Conservation (phyloP, 2,888 invertebrate species). For the Drosophila aldrichi region DNA sequence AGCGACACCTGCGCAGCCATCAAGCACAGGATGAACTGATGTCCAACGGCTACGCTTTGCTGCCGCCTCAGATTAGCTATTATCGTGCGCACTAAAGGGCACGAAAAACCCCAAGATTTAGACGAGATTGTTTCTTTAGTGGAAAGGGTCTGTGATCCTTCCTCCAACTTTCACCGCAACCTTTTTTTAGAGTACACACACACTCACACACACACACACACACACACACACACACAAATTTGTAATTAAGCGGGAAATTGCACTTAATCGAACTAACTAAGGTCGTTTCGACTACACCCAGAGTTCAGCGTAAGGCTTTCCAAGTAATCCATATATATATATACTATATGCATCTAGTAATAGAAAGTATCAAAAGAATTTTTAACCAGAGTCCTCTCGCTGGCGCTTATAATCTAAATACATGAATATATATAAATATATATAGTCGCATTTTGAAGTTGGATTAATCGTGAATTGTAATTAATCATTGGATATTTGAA, state of each 20-base stretch:
- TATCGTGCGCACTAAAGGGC: constrained; percentile 57
- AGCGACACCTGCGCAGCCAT: constrained; percentile 40
- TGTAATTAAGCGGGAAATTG: constrained; percentile 73
- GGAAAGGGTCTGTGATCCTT: constrained; percentile 58
- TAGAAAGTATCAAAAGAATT: constrained; percentile 43
- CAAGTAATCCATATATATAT: constrained; percentile 20
- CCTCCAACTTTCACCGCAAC: neutral
- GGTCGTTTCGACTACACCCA: constrained; percentile 30
- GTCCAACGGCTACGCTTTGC: constrained; percentile 54
- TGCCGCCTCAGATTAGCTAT: constrained; percentile 72
- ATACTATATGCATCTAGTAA: constrained; percentile 30
- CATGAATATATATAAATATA: constrained; percentile 17
- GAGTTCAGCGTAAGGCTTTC: constrained; percentile 30
- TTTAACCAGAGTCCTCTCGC: constrained; percentile 28
- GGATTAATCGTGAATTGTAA: constrained; percentile 69
- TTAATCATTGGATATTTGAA: constrained; percentile 73
- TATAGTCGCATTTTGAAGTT: constrained; percentile 76
- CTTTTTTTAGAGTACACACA: constrained; percentile 29
- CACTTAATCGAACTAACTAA: constrained; percentile 65
- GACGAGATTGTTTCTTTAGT: constrained; percentile 27
- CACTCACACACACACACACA: constrained; percentile 17
- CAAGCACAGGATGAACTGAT: constrained; percentile 28
- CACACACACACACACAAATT: too few species aligned
- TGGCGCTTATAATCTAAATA: constrained; percentile 52
- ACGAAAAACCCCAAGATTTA: constrained; percentile 18